These are phyloP conservation scores for Malacoctenus gilli DNA, from an alignment of 2,797 vertebrate genomes.

Conservation along the genomic window DNA sequence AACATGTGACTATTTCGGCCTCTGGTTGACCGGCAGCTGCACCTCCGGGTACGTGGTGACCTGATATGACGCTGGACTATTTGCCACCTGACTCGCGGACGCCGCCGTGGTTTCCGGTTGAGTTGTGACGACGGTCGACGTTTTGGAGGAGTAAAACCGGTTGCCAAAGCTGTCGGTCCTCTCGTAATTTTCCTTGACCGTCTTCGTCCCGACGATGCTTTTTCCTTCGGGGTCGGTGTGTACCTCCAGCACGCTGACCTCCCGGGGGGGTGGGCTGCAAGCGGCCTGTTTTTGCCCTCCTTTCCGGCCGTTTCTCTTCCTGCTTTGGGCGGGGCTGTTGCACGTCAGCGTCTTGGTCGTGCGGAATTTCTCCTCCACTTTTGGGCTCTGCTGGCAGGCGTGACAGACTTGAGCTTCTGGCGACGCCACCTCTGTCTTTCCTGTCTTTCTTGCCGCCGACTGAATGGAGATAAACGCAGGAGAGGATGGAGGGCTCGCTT, in stretches of 20 bases:
- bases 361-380: constrained; percentile 56
- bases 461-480: constrained; percentile 91
- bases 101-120: constrained; percentile 78
- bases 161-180: constrained; percentile 83
- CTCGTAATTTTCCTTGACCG: constrained; percentile 84
- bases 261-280: constrained; percentile 65
- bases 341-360: constrained; percentile 62
- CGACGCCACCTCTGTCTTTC: constrained; percentile 58
- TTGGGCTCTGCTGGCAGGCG: constrained; percentile 51
- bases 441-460: constrained; percentile 84
- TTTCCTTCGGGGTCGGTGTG: constrained; percentile 78
- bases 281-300: constrained; percentile 44
- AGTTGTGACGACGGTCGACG: constrained; percentile 83
- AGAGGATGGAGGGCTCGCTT: constrained; percentile 81
- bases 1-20: neutral
- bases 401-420: constrained; percentile 40
- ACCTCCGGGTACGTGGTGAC: constrained; percentile 79
- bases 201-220: constrained; percentile 76
- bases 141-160: constrained; percentile 80
- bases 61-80: constrained; percentile 69
- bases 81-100: constrained; percentile 57
- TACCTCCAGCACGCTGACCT: constrained; percentile 83
- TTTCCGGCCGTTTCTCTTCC: constrained; percentile 33
- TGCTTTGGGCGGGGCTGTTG: constrained; percentile 49
- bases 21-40: constrained; percentile 63